These are phyloP conservation scores for Stichodactyla mertensii DNA, from an alignment of 64 coral and sea anemone species.

Conservation along the genomic window DNA sequence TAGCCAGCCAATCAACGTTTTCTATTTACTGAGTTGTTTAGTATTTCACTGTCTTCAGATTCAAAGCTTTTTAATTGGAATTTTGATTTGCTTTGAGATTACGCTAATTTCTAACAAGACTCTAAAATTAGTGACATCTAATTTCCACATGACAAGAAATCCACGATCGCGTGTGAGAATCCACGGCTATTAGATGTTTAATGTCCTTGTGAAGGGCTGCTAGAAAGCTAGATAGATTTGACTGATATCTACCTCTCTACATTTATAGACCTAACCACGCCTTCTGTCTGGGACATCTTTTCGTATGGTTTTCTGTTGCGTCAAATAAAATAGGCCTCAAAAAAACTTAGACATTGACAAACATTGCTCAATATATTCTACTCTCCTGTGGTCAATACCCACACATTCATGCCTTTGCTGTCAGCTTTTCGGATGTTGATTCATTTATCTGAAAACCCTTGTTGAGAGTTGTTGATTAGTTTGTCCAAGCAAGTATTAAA, in stretches of 20 bases:
- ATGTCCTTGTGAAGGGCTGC: background rate
- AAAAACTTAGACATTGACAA: background rate
- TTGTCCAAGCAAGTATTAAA: background rate
- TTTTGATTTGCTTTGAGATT: constrained; percentile 2
- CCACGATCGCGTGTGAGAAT: background rate
- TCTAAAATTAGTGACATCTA: background rate
- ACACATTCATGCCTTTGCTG: background rate
- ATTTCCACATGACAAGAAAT: background rate
- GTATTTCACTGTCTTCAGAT: background rate
- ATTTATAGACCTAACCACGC: constrained; percentile 11
- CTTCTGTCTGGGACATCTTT: background rate
- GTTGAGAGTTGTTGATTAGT: background rate
- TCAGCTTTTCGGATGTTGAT: background rate
- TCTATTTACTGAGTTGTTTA: background rate
- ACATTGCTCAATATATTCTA: background rate
- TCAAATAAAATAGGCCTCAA: background rate
- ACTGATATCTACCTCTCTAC: background rate
- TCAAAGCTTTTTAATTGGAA: constrained; percentile 5
- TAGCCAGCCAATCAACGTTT: background rate
- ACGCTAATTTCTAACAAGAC: background rate
- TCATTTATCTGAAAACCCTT: background rate
- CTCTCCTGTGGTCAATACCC: background rate
- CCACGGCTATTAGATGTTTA: background rate
- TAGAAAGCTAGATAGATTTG: background rate
- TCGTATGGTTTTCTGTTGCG: background rate